Evolutionary conservation across 2,888 invertebrate genomes (phyloP).

Genomic region (Mactromeris polynyma): DNA sequence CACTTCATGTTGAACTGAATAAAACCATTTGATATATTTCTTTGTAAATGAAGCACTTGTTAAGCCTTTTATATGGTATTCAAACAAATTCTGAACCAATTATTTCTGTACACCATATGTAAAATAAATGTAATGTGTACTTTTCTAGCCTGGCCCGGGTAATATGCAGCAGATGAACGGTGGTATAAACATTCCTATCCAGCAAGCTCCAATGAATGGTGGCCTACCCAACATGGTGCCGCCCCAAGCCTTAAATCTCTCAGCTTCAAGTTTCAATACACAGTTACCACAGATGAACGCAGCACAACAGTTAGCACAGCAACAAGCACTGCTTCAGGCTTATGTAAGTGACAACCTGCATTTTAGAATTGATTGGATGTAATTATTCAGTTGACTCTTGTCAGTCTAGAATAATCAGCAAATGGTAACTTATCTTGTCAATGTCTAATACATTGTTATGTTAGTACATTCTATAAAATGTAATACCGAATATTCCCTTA

Average conservation of each 20-base stretch:
- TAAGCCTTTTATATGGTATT: no score
- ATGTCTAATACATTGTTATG: no score
- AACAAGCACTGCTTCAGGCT: conserved; percentile 78
- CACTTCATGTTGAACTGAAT: not conserved
- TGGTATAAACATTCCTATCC: conserved; percentile 66
- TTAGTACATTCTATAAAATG: no score
- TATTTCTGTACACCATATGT: no score
- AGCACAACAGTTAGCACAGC: conserved; percentile 74
- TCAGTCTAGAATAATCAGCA: not conserved
- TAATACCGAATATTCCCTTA: no score
- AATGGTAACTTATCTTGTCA: no score
- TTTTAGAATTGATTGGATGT: not conserved
- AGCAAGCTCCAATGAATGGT: conserved; percentile 56
- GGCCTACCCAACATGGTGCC: conserved; percentile 54
- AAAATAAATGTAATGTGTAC: not conserved
- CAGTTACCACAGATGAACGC: conserved; percentile 69
- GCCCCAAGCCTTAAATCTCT: conserved; percentile 52
- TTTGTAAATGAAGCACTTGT: no score
- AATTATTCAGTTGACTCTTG: not conserved
- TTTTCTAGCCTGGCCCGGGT: conserved; percentile 24
- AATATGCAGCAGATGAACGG: conserved; percentile 52
- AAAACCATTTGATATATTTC: no score
- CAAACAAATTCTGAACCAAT: no score
- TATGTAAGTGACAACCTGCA: conserved; percentile 62
- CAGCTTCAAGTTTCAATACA: conserved; percentile 61